phyloP scores from a whole-genome alignment of 1,140 invertebrate genomes.

The Dysdera silvatica region DNA sequence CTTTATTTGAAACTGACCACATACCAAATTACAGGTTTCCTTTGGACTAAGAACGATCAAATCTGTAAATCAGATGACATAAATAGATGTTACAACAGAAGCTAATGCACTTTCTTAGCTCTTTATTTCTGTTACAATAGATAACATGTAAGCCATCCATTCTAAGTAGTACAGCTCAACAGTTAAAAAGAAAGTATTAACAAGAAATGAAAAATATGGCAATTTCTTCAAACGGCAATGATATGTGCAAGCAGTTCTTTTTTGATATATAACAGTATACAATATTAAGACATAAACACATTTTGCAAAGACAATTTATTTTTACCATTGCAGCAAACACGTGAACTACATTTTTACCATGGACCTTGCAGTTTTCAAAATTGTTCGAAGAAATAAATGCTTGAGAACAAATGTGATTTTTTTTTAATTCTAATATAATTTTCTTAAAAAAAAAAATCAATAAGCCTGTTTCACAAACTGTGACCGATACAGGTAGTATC shows the following conservation, averaged over 20 bases:
- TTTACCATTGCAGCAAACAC: slow-evolving; percentile 28
- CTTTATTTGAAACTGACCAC: slow-evolving; percentile 30
- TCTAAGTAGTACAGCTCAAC: slow-evolving; percentile 26
- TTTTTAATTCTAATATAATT: background rate
- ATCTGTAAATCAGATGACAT: slow-evolving; percentile 8
- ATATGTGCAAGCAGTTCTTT: slow-evolving; percentile 28
- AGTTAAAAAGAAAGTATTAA: background rate
- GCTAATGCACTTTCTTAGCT: slow-evolving; percentile 8
- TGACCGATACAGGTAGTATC: background rate
- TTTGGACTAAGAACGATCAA: slow-evolving; percentile 27
- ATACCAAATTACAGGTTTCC: slow-evolving; percentile 26
- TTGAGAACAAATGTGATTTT: background rate
- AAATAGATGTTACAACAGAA: slow-evolving; percentile 5
- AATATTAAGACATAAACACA: slow-evolving; percentile 12
- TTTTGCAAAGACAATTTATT: slow-evolving; percentile 20
- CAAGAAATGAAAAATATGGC: slow-evolving; percentile 21
- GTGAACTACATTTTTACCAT: slow-evolving; percentile 10
- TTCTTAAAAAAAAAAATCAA: background rate
- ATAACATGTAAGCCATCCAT: slow-evolving; percentile 5
- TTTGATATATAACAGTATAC: slow-evolving; percentile 16
- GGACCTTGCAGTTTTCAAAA: background rate
- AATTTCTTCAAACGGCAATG: slow-evolving; percentile 23
- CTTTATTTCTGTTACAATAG: background rate
- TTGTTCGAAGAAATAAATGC: background rate
- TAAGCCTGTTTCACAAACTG: background rate